These are phyloP conservation scores for Brenthis ino DNA, from an alignment of 2,888 invertebrate genomes.

Conservation along the genomic window DNA sequence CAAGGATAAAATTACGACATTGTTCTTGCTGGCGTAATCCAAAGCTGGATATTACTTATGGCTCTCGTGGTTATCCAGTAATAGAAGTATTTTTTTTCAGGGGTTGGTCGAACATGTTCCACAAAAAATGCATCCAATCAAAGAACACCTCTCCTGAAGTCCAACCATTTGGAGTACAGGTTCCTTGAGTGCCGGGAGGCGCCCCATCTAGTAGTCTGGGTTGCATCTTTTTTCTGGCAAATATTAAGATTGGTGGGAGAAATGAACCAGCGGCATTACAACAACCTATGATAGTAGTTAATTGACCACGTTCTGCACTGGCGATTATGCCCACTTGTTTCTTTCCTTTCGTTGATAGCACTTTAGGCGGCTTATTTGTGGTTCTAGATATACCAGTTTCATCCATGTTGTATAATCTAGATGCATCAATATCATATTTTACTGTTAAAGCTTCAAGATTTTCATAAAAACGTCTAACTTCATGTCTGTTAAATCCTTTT, in stretches of 20 bases:
- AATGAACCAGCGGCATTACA: slow-evolving; percentile 48
- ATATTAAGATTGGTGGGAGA: slow-evolving; percentile 52
- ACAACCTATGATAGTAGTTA: slow-evolving; percentile 45
- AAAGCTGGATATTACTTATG: slow-evolving; percentile 49
- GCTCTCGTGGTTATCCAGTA: slow-evolving; percentile 49
- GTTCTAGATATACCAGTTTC: slow-evolving; percentile 42
- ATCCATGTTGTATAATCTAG: slow-evolving; percentile 42
- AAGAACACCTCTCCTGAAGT: slow-evolving; percentile 45
- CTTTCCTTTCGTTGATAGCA: slow-evolving; percentile 39
- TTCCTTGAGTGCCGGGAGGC: slow-evolving; percentile 45
- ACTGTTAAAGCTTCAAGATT: slow-evolving; percentile 38
- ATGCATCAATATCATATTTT: slow-evolving; percentile 42
- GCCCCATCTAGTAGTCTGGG: slow-evolving; percentile 46
- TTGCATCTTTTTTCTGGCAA: slow-evolving; percentile 48
- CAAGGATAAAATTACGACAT: slow-evolving; percentile 42
- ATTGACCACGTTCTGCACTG: slow-evolving; percentile 44
- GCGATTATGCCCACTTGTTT: slow-evolving; percentile 45
- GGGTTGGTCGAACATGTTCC: slow-evolving; percentile 44
- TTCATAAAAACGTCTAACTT: slow-evolving; percentile 42
- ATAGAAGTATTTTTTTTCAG: slow-evolving; percentile 44
- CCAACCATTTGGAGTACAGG: slow-evolving; percentile 45
- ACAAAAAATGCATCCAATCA: slow-evolving; percentile 45
- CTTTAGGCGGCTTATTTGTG: slow-evolving; percentile 41
- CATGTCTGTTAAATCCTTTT: slow-evolving; percentile 43
- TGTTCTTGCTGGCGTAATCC: slow-evolving; percentile 46